phyloP scores from a whole-genome alignment of 2,797 vertebrate genomes.

The Neosalanx taihuensis region DNA sequence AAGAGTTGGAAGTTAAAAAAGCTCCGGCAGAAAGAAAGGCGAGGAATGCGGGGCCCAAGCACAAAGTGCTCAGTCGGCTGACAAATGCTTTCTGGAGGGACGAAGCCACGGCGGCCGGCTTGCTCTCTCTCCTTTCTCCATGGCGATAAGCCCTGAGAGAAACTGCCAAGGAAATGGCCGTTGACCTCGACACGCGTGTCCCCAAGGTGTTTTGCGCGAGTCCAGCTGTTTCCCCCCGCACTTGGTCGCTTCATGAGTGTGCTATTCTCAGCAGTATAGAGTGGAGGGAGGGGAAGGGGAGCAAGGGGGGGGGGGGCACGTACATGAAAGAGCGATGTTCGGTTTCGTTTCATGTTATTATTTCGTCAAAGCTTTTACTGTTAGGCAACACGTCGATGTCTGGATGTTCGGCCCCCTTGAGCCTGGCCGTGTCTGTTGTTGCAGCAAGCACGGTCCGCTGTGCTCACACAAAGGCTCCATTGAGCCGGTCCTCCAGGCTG shows the following conservation, averaged over 20 bases:
- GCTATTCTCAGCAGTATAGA: not conserved
- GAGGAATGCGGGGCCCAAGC: not conserved
- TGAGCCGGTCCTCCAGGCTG: constrained; percentile 39
- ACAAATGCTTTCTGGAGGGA: constrained; percentile 1
- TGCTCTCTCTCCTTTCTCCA: not conserved
- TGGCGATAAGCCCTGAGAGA: not conserved
- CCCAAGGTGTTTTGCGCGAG: not conserved
- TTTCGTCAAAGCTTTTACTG: not conserved
- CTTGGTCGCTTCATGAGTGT: not conserved
- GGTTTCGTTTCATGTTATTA: not conserved
- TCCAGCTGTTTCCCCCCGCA: not conserved
- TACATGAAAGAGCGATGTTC: not conserved
- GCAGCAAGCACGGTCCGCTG: constrained; percentile 9
- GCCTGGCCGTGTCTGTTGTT: constrained; percentile 11
- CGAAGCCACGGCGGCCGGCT: not conserved
- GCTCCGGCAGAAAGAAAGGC: not conserved
- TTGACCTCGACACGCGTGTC: constrained; percentile 7
- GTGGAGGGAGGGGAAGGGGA: too few species aligned
- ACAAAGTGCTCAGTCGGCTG: constrained; percentile 25
- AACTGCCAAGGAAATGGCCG: constrained; percentile 12
- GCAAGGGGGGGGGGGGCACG: too few species aligned
- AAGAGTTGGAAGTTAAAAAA: constrained; percentile 2
- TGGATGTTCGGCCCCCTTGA: constrained; percentile 1
- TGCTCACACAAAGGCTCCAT: constrained; percentile 49
- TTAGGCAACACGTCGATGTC: not conserved